Evolutionary conservation across 1,140 invertebrate species (phyloP), one percentile per base, ranked within the genome.

Genomic region (Scaptomyza montana): DNA sequence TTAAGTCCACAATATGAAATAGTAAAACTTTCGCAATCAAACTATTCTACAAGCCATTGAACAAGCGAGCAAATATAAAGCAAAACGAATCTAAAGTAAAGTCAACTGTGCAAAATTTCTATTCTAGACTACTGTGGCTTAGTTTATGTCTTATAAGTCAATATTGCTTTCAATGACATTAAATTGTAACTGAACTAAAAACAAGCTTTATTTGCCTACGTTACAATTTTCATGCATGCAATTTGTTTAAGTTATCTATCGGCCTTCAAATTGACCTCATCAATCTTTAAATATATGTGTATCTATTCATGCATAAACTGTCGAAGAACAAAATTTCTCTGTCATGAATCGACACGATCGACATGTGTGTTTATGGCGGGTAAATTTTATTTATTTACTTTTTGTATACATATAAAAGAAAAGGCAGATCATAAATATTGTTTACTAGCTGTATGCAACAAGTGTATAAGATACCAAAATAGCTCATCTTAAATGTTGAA

Each of bases 341-440:
- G 47, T 59, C 55, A 60, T 67, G 65, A 36, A 36, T 54, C 16
- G 64, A 55, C 33, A 73, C 68, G 65, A 73, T 73, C 55, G 70
- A 68, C 70, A 73, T 67, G 45, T 67, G 45, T 73, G 70, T 73
- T 73, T 73, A 68, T 61, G 33, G 21, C 33, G 36, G 50, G 49
- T 28, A 50, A 68, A 49, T 67, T 55, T 68, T 68, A 68, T 68
- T 68, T 73, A 68, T 73, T 68, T 33, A 43, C 56, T 43, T 73
- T 36, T 50, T 73, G 56, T 67, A 21, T 68, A 68, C 41, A 56
- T 60, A 43, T n/a, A 43, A 43, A 43, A 43, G 5, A 16, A 68
- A 60, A 73, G 56, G 50, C 50, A 61, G 64, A 46, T 45, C 70
- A 55, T 73, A 73, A 73, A 73, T 73, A 68, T 43, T 50, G 43